Evolutionary conservation across 2,113 vertebrate species (phyloP), one percentile per base, ranked within the genome.

Genomic region (Paramormyrops kingsleyae): DNA sequence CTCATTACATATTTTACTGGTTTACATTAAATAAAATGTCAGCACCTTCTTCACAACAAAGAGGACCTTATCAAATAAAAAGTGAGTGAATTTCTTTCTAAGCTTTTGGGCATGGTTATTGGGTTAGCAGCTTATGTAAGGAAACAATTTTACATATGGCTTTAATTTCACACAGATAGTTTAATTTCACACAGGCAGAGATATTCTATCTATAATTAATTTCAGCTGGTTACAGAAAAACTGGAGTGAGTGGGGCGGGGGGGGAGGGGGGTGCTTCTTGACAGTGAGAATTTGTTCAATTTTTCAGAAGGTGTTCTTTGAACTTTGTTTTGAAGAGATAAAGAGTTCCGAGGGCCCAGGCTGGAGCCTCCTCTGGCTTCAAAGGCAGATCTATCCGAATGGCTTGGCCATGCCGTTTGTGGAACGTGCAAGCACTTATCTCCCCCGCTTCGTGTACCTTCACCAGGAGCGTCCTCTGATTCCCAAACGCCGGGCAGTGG

Each of bases 391-490:
- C 88, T 90, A 53, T 91, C 86, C 89, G 35, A 90, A 74, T 90
- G 70, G 13, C 66, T 44, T 59, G 88, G 87, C 91, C 91, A 13
- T 39, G 89, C 83, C 87, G 53, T 35, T 19, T 31, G 87, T 50
- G 83, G 90, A 90, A 2, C 90, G 88, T 77, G 89, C 24, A 89
- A 31, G 83, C 66, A 89, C 21, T 94, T 92, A 93, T 93, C 91
- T 89, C 47, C 87, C 87, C 13, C 39, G 88, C 89, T 52, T 90
- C 90, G 50, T 91, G 88, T 83, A 50, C 7, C 91, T 31, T 93
- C 87, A 90, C 59, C 91, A 93, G 92, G 91, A 91, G 92, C 91
- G 89, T 77, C 89, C 70, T 66, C 2, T 90, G 93, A 92, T 93
- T 91, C 53, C 89, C 74, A 88, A 90, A 88, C 83, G 91, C 90